Conservation (phyloP, 2,113 vertebrate species). For the Mirounga angustirostris region DNA sequence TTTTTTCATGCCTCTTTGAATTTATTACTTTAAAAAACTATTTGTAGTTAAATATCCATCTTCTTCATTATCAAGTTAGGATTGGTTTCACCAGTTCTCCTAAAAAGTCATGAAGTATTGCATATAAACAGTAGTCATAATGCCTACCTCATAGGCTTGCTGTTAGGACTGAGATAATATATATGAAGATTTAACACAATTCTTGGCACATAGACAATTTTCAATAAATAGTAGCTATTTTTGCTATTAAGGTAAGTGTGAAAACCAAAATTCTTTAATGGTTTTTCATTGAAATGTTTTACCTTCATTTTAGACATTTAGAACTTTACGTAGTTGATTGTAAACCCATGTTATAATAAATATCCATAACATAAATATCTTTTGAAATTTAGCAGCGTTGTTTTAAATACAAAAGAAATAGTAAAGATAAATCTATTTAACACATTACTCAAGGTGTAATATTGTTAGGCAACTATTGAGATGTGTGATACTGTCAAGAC, state of each 20-base stretch:
- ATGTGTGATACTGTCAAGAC: background rate
- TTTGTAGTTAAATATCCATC: constrained; percentile 37
- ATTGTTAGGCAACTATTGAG: background rate
- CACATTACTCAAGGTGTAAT: background rate
- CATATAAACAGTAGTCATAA: constrained; percentile 6
- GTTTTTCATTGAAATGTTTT: constrained; percentile 21
- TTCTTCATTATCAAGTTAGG: constrained; percentile 25
- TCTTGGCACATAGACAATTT: constrained; percentile 19
- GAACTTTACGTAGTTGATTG: background rate
- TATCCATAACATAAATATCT: constrained; percentile 32
- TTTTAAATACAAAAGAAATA: constrained; percentile 41
- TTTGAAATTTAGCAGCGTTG: background rate
- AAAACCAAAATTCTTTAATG: background rate
- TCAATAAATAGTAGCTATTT: constrained; percentile 9
- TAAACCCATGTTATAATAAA: constrained; percentile 7
- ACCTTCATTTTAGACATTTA: constrained; percentile 34
- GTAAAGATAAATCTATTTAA: constrained; percentile 1
- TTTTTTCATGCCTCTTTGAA: background rate
- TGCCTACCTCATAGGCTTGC: background rate
- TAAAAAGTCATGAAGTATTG: background rate
- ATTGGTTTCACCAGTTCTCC: background rate
- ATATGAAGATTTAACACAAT: constrained; percentile 13
- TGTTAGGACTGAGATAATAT: background rate
- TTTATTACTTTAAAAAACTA: constrained; percentile 48
- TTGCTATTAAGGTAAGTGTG: constrained; percentile 18